Evolutionary conservation across 2,113 vertebrate species (phyloP).

Genomic region (Pelecanoides urinatrix): DNA sequence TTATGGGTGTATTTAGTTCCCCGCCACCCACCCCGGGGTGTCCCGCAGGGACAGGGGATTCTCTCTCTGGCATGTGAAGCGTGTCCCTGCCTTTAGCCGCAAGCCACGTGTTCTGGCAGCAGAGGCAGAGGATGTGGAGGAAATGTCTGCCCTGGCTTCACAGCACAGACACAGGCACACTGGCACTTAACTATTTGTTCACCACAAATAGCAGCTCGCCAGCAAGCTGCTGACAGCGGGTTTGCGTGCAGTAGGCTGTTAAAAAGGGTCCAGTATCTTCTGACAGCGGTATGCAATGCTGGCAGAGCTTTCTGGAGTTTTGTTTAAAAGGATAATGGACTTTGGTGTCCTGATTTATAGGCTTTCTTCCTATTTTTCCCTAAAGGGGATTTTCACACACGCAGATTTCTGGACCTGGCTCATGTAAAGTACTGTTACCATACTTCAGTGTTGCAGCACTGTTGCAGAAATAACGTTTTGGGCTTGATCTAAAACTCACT

Average conservation of each 20-base stretch:
- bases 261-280: not conserved
- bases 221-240: accelerated
- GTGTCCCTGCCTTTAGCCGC: not conserved
- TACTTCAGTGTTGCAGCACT: accelerated
- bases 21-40: accelerated
- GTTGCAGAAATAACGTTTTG: not conserved
- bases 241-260: not conserved
- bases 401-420: not conserved
- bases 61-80: not conserved
- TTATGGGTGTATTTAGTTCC: not conserved
- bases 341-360: not conserved
- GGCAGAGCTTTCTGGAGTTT: not conserved
- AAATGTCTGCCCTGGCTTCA: not conserved
- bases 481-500: not conserved
- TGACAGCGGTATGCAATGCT: not conserved
- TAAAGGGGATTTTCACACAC: not conserved
- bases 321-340: not conserved
- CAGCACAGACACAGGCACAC: accelerated
- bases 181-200: not conserved
- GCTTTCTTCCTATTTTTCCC: not conserved
- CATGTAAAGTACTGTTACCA: not conserved
- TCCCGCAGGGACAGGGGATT: not conserved
- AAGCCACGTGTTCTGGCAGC: accelerated
- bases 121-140: not conserved
- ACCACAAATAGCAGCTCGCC: not conserved